These are phyloP conservation scores for Melanotaenia pygmaea DNA, from an alignment of 2,797 vertebrate genomes.

Conservation along the genomic window DNA sequence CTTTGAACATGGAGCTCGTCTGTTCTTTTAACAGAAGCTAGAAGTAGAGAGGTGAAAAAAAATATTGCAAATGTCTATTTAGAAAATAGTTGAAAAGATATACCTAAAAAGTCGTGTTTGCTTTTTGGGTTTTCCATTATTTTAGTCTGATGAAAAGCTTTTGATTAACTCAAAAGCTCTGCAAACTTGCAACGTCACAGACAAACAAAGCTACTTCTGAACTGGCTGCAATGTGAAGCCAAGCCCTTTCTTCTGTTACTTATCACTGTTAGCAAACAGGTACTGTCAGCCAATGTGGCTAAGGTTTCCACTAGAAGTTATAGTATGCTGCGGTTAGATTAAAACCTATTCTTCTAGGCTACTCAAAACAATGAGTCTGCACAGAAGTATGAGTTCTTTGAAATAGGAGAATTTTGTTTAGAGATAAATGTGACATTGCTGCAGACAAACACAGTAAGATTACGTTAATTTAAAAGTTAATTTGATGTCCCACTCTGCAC, in stretches of 20 bases:
- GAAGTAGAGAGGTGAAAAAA: conserved; percentile 11
- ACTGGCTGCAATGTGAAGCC: not conserved
- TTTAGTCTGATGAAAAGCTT: not conserved
- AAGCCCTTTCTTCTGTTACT: too few species aligned
- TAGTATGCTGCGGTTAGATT: not conserved
- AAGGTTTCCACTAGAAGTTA: not conserved
- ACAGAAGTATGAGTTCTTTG: too few species aligned
- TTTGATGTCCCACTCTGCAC: not conserved
- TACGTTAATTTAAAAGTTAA: not conserved
- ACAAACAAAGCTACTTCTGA: too few species aligned
- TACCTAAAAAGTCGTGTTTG: too few species aligned
- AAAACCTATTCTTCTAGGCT: not conserved
- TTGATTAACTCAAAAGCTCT: not conserved
- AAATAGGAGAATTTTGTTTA: too few species aligned
- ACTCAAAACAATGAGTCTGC: not conserved
- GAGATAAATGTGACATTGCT: too few species aligned
- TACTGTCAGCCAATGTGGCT: not conserved
- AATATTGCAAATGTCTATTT: too few species aligned
- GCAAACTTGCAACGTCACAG: not conserved
- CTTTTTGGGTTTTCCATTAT: not conserved
- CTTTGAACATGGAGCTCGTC: conserved; percentile 88
- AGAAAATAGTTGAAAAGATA: too few species aligned
- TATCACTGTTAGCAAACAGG: not conserved
- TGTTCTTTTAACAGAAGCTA: conserved; percentile 90
- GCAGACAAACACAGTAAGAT: not conserved